Percentiles rank a stretch among this genome's conserved stretches.
Conservation (phyloP, 2,888 invertebrate genomes). For the Crepidodera aurea region DNA sequence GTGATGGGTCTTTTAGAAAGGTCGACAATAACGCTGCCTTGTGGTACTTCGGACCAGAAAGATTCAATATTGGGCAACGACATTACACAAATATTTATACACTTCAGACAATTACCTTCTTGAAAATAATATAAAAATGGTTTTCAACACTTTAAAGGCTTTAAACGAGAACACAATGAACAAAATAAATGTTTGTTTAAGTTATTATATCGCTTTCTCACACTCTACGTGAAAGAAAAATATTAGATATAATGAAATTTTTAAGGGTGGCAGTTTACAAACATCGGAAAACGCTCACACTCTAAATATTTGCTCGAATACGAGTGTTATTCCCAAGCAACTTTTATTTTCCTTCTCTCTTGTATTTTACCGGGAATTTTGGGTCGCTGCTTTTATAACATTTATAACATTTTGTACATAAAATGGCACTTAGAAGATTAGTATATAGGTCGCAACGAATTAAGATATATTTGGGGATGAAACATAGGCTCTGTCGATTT, state of each 20-base stretch:
- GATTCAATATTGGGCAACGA: too few relatives aligned
- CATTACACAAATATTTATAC: too few relatives aligned
- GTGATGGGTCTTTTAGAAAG: too few relatives aligned
- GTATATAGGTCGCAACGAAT: conserved; percentile 12
- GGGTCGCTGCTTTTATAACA: conserved; percentile 16
- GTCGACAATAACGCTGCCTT: too few relatives aligned
- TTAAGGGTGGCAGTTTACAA: conserved; percentile 35
- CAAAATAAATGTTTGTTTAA: conserved; percentile 23
- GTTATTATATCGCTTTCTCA: conserved; percentile 21
- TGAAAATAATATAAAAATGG: background rate
- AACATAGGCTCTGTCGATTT: too few relatives aligned
- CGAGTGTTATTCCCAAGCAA: conserved; percentile 29
- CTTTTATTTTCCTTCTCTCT: conserved; percentile 21
- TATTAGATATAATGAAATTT: conserved; percentile 40
- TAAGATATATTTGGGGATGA: conserved; percentile 8
- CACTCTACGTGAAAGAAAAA: conserved; percentile 16
- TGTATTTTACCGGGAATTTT: conserved; percentile 5
- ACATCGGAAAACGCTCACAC: conserved; percentile 33
- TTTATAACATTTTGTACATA: conserved; percentile 19
- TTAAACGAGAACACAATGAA: conserved; percentile 18
- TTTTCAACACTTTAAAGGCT: background rate
- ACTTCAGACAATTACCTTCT: background rate
- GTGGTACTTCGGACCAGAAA: too few relatives aligned
- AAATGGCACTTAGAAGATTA: conserved; percentile 26
- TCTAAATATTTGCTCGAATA: conserved; percentile 35